Evolutionary conservation across 2,113 vertebrate species (phyloP).

Genomic region (Diadophis punctatus): DNA sequence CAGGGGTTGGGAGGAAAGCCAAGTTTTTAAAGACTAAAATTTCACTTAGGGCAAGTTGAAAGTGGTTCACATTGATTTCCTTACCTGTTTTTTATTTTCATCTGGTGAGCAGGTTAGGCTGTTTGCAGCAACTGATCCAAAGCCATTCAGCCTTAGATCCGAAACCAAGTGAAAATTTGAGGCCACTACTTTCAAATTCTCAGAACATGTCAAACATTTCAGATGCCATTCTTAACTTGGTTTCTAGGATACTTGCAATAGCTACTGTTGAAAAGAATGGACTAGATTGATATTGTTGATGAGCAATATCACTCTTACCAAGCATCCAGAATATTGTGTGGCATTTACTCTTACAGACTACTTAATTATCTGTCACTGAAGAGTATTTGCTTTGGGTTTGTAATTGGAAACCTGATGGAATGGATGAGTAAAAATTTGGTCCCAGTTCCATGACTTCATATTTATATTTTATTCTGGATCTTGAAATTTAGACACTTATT

Average conservation of each 20-base stretch:
- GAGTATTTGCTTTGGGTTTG: neutral
- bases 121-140: neutral
- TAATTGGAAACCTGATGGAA: accelerated
- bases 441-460: neutral
- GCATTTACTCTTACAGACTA: neutral
- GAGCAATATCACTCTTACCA: neutral
- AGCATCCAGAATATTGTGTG: neutral
- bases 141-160: neutral
- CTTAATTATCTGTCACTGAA: neutral
- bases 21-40: neutral
- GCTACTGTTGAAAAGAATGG: neutral
- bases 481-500: conserved; percentile 9
- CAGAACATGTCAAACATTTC: neutral
- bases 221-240: neutral
- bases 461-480: neutral
- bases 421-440: neutral
- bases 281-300: neutral
- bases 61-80: neutral
- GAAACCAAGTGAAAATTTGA: neutral
- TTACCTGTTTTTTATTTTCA: neutral
- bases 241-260: neutral
- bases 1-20: neutral
- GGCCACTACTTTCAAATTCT: neutral
- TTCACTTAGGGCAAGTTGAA: neutral
- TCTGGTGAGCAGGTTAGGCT: neutral